Percentiles rank a stretch among this genome's conserved stretches.
Evolutionary conservation across 2,797 vertebrate species (phyloP).

Genomic region (Sebastes itinus): DNA sequence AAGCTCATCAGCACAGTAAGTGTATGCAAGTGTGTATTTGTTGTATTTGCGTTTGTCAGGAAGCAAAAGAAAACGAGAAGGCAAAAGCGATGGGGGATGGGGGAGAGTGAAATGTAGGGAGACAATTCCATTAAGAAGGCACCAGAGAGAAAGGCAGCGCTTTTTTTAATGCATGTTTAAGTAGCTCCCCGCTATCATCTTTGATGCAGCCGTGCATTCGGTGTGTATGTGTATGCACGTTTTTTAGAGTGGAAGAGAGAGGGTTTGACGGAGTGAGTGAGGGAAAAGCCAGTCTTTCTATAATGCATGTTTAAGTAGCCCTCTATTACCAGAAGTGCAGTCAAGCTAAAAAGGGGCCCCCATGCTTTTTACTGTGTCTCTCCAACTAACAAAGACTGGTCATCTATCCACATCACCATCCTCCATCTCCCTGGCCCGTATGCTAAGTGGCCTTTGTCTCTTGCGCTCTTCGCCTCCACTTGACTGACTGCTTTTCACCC

Average conservation of each 20-base stretch:
- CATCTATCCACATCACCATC: slow-evolving; percentile 85
- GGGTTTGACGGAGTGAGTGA: slow-evolving; percentile 79
- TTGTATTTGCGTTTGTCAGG: slow-evolving; percentile 61
- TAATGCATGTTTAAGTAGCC: slow-evolving; percentile 85
- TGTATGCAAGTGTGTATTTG: slow-evolving; percentile 66
- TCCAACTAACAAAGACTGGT: slow-evolving; percentile 84
- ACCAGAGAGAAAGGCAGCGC: slow-evolving; percentile 78
- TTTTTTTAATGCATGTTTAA: slow-evolving; percentile 84
- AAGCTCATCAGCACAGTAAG: slow-evolving; percentile 96
- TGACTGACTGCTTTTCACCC: slow-evolving; percentile 82
- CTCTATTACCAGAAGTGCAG: slow-evolving; percentile 84
- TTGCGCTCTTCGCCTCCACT: slow-evolving; percentile 81
- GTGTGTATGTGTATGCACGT: slow-evolving; percentile 64
- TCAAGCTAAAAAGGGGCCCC: slow-evolving; percentile 82
- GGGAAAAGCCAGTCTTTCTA: slow-evolving; percentile 82
- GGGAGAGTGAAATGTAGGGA: slow-evolving; percentile 77
- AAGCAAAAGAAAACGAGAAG: slow-evolving; percentile 70
- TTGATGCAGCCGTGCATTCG: slow-evolving; percentile 75
- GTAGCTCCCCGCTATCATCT: slow-evolving; percentile 81
- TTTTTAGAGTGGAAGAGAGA: slow-evolving; percentile 71
- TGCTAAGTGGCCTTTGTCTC: slow-evolving; percentile 86
- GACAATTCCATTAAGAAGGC: slow-evolving; percentile 83
- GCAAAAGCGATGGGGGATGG: slow-evolving; percentile 65
- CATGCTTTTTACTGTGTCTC: slow-evolving; percentile 82
- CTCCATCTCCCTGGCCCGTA: slow-evolving; percentile 81